Conservation (phyloP, 2,888 invertebrate species). For the Macrosoma leucophasiata region DNA sequence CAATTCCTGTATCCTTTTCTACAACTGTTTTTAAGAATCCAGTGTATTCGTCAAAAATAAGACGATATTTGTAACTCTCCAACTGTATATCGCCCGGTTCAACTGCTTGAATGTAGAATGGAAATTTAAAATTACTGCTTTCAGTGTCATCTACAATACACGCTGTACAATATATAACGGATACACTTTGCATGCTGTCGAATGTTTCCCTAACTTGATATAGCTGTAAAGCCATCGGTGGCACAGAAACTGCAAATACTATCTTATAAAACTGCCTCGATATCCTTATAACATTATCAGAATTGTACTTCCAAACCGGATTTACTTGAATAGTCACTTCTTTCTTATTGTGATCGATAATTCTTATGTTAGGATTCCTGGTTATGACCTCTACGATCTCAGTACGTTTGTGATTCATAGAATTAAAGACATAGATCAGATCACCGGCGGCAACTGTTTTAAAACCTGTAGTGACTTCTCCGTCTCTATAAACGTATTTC, state of each 20-base stretch:
- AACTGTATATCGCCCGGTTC: slow-evolving; percentile 87
- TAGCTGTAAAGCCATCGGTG: slow-evolving; percentile 84
- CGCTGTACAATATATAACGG: slow-evolving; percentile 46
- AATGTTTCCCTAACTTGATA: slow-evolving; percentile 71
- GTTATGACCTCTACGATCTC: slow-evolving; percentile 85
- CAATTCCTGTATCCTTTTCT: slow-evolving; percentile 61
- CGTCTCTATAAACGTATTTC: slow-evolving; percentile 57
- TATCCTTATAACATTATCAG: slow-evolving; percentile 44
- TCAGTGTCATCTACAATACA: slow-evolving; percentile 42
- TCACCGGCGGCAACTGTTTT: slow-evolving; percentile 73
- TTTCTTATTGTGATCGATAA: slow-evolving; percentile 79
- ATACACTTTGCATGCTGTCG: slow-evolving; percentile 45
- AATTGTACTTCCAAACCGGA: slow-evolving; percentile 54
- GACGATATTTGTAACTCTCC: slow-evolving; percentile 86
- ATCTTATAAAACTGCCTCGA: slow-evolving; percentile 74
- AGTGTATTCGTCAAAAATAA: slow-evolving; percentile 86
- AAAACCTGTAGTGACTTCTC: slow-evolving; percentile 53
- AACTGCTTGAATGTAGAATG: slow-evolving; percentile 77
- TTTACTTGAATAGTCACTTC: slow-evolving; percentile 63
- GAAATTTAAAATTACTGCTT: slow-evolving; percentile 31
- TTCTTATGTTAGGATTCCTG: slow-evolving; percentile 81
- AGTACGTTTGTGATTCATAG: slow-evolving; percentile 84
- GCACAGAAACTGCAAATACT: slow-evolving; percentile 83
- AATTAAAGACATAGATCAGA: slow-evolving; percentile 87
- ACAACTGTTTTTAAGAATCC: slow-evolving; percentile 88